These are phyloP conservation scores for Centrocercus urophasianus DNA, from an alignment of 2,113 vertebrate species.

Conservation along the genomic window DNA sequence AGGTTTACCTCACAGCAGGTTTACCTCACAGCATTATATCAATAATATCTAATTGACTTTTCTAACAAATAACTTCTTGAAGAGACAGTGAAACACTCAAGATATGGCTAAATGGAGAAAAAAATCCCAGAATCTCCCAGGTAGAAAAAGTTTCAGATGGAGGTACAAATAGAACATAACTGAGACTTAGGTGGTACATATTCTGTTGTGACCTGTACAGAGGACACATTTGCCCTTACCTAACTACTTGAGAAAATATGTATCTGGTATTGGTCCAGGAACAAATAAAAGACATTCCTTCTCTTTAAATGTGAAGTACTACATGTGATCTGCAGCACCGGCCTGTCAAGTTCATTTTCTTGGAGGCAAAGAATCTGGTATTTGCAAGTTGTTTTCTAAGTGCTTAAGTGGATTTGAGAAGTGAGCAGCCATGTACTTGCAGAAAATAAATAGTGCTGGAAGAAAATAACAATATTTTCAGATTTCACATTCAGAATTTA, in stretches of 20 bases:
- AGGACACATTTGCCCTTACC: background rate
- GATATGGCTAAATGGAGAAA: background rate
- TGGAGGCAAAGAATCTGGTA: slow-evolving; percentile 44
- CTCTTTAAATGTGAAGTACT: slow-evolving; percentile 24
- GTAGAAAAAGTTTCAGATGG: slow-evolving; percentile 7
- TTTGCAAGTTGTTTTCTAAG: slow-evolving; percentile 50
- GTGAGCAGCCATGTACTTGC: background rate
- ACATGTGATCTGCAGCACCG: background rate
- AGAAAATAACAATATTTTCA: slow-evolving; percentile 41
- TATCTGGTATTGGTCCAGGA: slow-evolving; percentile 3
- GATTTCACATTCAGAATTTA: slow-evolving; percentile 40
- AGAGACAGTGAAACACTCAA: background rate
- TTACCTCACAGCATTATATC: background rate
- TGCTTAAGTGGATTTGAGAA: slow-evolving; percentile 38
- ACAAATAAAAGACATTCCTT: slow-evolving; percentile 34
- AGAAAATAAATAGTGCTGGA: background rate
- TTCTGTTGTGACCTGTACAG: background rate
- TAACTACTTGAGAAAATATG: slow-evolving; percentile 36
- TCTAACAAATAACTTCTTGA: background rate
- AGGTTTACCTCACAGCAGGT: background rate
- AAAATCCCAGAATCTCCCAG: background rate
- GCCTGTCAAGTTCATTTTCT: slow-evolving; percentile 20
- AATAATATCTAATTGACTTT: background rate
- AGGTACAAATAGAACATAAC: slow-evolving; percentile 34
- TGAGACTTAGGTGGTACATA: slow-evolving; percentile 31